Conservation (phyloP, 2,797 vertebrate species). For the Bradypodion pumilum region DNA sequence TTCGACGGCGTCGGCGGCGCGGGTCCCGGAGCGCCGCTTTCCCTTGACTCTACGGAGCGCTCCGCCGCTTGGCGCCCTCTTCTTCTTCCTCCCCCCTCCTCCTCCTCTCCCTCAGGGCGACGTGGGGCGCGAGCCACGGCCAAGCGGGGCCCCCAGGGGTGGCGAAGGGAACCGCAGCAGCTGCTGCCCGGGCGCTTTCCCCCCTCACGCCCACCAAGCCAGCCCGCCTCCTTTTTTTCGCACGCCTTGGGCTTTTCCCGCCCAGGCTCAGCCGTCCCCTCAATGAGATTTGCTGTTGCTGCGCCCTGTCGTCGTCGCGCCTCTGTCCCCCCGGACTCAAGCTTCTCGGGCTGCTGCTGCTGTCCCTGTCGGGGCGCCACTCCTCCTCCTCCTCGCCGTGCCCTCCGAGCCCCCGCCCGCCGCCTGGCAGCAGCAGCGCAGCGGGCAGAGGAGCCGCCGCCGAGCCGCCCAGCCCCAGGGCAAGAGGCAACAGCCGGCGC, state of each 20-base stretch:
- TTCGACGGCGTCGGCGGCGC: constrained; percentile 74
- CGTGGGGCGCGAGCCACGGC: constrained; percentile 10
- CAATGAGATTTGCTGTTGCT: constrained; percentile 37
- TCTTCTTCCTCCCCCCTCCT: no score
- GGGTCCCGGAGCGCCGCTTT: constrained; percentile 74
- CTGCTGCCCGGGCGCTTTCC: no score
- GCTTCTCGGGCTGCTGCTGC: constrained; percentile 51
- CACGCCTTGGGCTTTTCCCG: not conserved
- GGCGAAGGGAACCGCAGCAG: constrained; percentile 36
- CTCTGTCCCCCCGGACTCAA: constrained; percentile 55
- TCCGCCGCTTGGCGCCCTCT: constrained; percentile 28
- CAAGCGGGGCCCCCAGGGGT: no score
- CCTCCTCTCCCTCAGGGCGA: constrained; percentile 46
- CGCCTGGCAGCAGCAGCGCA: constrained; percentile 53
- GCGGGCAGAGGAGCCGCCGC: constrained; percentile 47
- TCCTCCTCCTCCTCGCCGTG: constrained; percentile 50
- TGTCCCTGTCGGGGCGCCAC: constrained; percentile 52
- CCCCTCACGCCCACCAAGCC: no score
- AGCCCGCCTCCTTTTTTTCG: no score
- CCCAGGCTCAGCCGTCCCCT: constrained; percentile 45
- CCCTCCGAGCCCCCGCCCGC: constrained; percentile 4
- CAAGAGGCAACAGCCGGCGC: constrained; percentile 61
- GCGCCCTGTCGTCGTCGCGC: no score
- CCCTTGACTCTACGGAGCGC: constrained; percentile 69
- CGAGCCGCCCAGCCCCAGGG: constrained; percentile 61